Evolutionary conservation across 2,888 invertebrate species (phyloP), one percentile per base, ranked within the genome.

Genomic region (Sicus ferrugineus): DNA sequence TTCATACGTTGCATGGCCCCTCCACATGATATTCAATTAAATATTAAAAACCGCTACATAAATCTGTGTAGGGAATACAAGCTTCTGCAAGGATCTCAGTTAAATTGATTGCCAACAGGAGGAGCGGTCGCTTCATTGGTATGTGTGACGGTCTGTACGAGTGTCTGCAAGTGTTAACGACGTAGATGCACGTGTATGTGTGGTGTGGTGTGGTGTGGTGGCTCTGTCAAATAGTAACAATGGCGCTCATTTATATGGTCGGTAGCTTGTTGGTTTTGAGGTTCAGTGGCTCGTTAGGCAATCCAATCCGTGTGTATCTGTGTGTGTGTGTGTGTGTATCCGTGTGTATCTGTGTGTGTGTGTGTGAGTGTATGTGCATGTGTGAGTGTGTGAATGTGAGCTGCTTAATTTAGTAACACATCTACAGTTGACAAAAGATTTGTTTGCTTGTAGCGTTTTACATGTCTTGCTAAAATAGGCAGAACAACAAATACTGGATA

Each of bases 31-130:
- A 81, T 79, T 81, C 79, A 81, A 81, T 81, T 79, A 81, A 79
- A 81, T 79, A 81, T 80, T 79, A 78, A 77, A 80, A 80, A 79
- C 81, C 82, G 79, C 79, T 77, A 75, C 81, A 81, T 82, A 83
- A 82, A 83, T 80, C 78, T 73, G 76, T 78, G 75, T 77, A 76
- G 78, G 21, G 23, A 26, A 42, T 26, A 14, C 26, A 23, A 23
- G 61, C 61, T 31, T 19, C 16, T 31, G 38, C 16, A 19, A 23
- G 16, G 42, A 42, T 30, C 7, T 28, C n/a, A 26, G 78, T 76
- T 78, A 77, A 74, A 56, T 71, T 77, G 70, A 64, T 72, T 70
- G 46, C 46, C 19, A n/a, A 28, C 16, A 21, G 54, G 26, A 23
- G 14, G 46, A 38, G 14, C 9, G 11, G n/a, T n/a, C n/a, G n/a